phyloP scores from a whole-genome alignment of 2,888 invertebrate genomes.

The Poecilobothrus nobilitatus region DNA sequence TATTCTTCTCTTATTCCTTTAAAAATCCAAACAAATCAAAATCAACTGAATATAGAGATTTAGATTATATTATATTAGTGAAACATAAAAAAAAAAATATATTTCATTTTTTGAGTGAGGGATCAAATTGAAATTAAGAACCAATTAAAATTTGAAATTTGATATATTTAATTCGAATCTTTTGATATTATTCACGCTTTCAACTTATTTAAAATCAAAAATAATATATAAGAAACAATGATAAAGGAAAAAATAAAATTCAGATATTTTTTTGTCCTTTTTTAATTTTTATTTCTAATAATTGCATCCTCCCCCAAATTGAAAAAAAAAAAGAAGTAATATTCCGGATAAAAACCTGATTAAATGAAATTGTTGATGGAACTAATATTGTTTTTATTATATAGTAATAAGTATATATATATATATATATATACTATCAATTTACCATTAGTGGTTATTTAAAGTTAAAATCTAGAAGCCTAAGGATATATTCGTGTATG shows the following conservation, averaged over 20 bases:
- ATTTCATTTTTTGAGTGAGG: no score
- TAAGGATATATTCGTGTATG: background rate
- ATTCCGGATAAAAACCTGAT: no score
- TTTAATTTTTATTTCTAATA: background rate
- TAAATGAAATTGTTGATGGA: background rate
- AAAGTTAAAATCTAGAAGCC: background rate
- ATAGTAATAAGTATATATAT: background rate
- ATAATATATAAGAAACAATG: background rate
- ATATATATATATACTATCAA: background rate
- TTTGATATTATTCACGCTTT: conserved; percentile 9
- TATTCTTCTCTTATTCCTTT: no score
- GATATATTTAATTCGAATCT: conserved; percentile 11
- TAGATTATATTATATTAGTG: no score
- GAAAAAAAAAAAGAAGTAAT: no score
- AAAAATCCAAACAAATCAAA: no score
- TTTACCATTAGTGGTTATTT: background rate
- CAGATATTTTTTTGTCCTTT: background rate
- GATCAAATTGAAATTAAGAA: background rate
- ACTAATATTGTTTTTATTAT: background rate
- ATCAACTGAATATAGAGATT: no score
- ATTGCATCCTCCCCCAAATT: background rate
- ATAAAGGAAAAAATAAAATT: background rate
- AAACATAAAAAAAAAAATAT: no score
- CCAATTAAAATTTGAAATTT: conserved; percentile 7
- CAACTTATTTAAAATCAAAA: no score